Percentiles rank a stretch among this genome's conserved stretches.
Evolutionary conservation across 2,888 invertebrate genomes (phyloP).

Genomic region (Agriopis leucophaearia): DNA sequence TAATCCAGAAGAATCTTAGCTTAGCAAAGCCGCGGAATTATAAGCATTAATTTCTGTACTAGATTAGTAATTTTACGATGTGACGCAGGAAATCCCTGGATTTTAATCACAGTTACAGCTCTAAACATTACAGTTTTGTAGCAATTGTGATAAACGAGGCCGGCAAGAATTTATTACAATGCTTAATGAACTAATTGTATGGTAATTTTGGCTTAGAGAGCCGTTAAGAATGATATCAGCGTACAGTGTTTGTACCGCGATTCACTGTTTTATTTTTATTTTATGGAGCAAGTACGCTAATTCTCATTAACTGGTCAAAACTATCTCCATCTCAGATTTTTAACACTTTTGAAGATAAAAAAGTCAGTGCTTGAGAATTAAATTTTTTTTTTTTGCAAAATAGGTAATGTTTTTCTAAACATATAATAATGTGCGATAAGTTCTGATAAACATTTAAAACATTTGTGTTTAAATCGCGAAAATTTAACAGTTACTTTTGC

Average conservation of each 20-base stretch:
- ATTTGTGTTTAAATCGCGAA: too few relatives aligned
- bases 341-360: background rate
- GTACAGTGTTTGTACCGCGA: conserved; percentile 1
- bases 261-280: conserved; percentile 9
- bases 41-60: background rate
- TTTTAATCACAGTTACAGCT: background rate
- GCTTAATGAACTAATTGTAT: conserved; percentile 44
- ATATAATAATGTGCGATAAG: too few relatives aligned
- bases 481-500: too few relatives aligned
- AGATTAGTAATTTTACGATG: background rate
- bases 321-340: background rate
- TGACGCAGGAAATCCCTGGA: conserved; percentile 1
- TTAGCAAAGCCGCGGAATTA: background rate
- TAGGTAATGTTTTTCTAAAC: too few relatives aligned
- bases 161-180: conserved; percentile 32
- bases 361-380: too few relatives aligned
- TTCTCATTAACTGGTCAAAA: background rate
- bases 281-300: background rate
- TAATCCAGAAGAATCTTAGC: background rate
- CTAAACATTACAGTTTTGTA: conserved; percentile 6
- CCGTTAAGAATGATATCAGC: conserved; percentile 18
- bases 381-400: too few relatives aligned
- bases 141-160: conserved; percentile 17
- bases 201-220: conserved; percentile 34
- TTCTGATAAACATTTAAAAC: too few relatives aligned